A percentile compares a stretch with the other conserved stretches of the same genome.
phyloP scores from a whole-genome alignment of 2,888 invertebrate species.

The Dolichopus griseipennis region DNA sequence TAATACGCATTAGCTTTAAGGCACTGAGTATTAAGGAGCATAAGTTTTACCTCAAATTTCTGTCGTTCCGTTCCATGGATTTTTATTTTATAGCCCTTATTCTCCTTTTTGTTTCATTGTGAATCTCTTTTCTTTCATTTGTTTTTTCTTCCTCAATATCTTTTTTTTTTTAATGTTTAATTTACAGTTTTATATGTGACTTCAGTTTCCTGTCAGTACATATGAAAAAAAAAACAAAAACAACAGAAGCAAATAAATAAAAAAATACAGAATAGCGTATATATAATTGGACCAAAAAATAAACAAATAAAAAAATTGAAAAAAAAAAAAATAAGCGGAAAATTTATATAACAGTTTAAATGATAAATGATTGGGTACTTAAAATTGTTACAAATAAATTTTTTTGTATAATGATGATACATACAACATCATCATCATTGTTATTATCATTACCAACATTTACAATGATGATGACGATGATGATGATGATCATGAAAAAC shows the following conservation, averaged over 20 bases:
- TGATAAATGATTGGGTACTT: conserved; percentile 3
- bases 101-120: background rate
- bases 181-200: conserved; percentile 6
- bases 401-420: background rate
- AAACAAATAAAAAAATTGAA: too few species aligned
- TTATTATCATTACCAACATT: too few species aligned
- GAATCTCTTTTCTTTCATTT: background rate
- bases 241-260: too few species aligned
- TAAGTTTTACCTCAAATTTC: too few species aligned
- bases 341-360: conserved; percentile 1
- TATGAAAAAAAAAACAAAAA: background rate
- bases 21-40: too few species aligned
- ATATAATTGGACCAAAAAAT: background rate
- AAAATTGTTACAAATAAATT: conserved; percentile 4
- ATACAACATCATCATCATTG: too few species aligned
- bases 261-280: background rate
- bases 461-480: background rate
- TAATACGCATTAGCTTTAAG: too few species aligned
- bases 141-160: background rate
- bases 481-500: background rate
- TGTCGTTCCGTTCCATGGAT: too few species aligned
- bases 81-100: background rate
- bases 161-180: background rate
- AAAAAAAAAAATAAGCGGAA: background rate
- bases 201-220: conserved; percentile 6